Evolutionary conservation across 1,140 invertebrate genomes (phyloP).

Genomic region (Protaetia brevitarsis): DNA sequence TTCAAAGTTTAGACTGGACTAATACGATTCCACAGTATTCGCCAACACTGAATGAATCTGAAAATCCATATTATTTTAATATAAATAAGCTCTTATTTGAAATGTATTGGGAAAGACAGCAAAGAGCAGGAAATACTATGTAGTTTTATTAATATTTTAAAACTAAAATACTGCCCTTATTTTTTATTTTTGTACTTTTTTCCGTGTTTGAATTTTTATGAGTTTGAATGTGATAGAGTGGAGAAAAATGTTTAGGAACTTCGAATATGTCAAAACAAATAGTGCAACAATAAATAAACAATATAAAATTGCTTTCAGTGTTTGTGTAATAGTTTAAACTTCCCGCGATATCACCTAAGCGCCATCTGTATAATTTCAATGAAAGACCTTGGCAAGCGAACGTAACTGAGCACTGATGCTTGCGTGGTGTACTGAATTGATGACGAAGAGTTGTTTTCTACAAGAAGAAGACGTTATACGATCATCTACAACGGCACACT

Average conservation of each 20-base stretch:
- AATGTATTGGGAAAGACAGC: slow-evolving; percentile 57
- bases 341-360: slow-evolving; percentile 4
- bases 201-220: not conserved
- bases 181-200: slow-evolving; percentile 22
- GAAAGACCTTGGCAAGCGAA: slow-evolving; percentile 38
- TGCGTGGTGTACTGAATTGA: slow-evolving; percentile 36
- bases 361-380: slow-evolving; percentile 19
- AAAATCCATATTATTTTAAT: slow-evolving; percentile 64
- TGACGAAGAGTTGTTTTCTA: slow-evolving; percentile 33
- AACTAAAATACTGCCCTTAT: not conserved
- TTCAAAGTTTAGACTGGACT: slow-evolving; percentile 40
- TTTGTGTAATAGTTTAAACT: slow-evolving; percentile 19
- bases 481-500: slow-evolving; percentile 8
- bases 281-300: too few species aligned
- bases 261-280: too few species aligned
- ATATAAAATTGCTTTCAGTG: too few species aligned
- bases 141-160: not conserved
- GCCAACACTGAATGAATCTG: slow-evolving; percentile 54
- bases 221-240: not conserved
- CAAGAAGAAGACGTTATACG: slow-evolving; percentile 24
- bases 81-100: slow-evolving; percentile 61
- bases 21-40: slow-evolving; percentile 47
- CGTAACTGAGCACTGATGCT: slow-evolving; percentile 35
- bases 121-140: slow-evolving; percentile 42
- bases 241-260: not conserved